Evolutionary conservation across 64 coral and sea anemone species (phyloP).

Genomic region (Astreopora myriophthalma): DNA sequence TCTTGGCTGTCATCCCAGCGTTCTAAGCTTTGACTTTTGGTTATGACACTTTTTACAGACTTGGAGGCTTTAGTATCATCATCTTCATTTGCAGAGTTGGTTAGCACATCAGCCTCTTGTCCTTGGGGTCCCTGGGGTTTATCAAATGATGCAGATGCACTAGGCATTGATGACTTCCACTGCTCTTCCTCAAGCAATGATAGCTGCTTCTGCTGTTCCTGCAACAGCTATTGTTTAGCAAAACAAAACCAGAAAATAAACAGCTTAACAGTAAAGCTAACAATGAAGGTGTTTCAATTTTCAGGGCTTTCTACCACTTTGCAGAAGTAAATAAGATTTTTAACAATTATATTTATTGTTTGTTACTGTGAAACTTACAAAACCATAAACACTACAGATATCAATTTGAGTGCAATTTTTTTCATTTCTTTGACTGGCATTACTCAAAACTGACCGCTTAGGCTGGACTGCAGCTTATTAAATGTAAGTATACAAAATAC

Average conservation of each 20-base stretch:
- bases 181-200: constrained; percentile 13
- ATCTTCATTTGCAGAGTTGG: neutral
- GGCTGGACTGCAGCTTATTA: no score
- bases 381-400: no score
- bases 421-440: no score
- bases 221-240: neutral
- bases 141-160: neutral
- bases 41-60: neutral
- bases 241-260: neutral
- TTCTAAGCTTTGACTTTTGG: constrained; percentile 15
- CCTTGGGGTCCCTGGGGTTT: constrained; percentile 16
- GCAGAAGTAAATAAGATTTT: no score
- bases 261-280: neutral
- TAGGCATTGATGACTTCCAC: neutral
- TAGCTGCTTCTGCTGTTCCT: constrained; percentile 24
- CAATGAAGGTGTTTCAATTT: no score
- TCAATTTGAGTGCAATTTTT: no score
- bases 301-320: no score
- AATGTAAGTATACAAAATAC: no score
- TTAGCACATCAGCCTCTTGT: neutral
- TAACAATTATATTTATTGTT: no score
- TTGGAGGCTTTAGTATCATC: neutral
- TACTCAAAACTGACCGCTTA: no score
- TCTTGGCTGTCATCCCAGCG: neutral
- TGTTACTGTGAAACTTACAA: no score